A percentile compares a stretch with the other conserved stretches of the same genome.
Evolutionary conservation across 2,113 vertebrate species (phyloP).

Genomic region (Callipepla squamata): DNA sequence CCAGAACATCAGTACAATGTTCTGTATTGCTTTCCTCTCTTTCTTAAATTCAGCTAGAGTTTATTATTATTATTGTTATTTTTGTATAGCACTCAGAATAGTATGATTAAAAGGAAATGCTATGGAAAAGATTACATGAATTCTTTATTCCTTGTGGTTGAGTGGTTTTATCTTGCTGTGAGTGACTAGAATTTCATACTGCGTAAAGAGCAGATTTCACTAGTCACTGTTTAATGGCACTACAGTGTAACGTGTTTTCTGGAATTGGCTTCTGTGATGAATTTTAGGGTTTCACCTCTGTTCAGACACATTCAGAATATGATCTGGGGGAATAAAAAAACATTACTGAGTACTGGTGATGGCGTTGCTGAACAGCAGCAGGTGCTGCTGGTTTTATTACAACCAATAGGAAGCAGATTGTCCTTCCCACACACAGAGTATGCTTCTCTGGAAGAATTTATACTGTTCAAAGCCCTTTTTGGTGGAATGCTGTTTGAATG

Average conservation of each 20-base stretch:
- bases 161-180: neutral
- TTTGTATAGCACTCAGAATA: neutral
- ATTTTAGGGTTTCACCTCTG: neutral
- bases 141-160: neutral
- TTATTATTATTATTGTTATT: neutral
- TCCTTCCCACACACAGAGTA: slow-evolving; percentile 36
- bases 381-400: slow-evolving; percentile 39
- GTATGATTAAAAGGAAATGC: neutral
- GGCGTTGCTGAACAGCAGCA: neutral
- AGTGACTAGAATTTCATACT: neutral
- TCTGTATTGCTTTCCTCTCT: neutral
- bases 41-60: neutral
- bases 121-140: neutral
- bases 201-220: neutral
- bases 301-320: neutral
- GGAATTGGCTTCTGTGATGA: neutral
- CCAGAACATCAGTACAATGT: neutral
- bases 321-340: neutral
- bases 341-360: neutral
- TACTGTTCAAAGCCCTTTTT: neutral
- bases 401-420: slow-evolving; percentile 40
- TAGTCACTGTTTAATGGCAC: neutral
- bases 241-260: neutral
- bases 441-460: neutral
- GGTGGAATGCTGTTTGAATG: neutral